Evolutionary conservation across 2,888 invertebrate species (phyloP).

Genomic region (Hoplodrina blanda): DNA sequence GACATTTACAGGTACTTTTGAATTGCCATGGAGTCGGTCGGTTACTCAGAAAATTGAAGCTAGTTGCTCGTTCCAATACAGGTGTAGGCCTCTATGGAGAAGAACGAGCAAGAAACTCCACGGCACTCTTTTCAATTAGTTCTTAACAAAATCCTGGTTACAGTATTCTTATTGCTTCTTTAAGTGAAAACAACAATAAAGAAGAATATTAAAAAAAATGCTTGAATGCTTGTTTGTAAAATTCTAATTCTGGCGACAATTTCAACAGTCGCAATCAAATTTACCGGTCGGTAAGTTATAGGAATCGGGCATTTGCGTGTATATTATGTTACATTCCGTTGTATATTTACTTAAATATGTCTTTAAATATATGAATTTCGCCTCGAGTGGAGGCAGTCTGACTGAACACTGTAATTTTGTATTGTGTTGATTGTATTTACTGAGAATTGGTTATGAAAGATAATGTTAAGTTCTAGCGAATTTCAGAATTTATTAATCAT

Average conservation of each 20-base stretch:
- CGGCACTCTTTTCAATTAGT: too few relatives aligned
- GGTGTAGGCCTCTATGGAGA: too few relatives aligned
- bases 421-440: constrained; percentile 55
- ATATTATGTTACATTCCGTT: constrained; percentile 27
- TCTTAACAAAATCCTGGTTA: too few relatives aligned
- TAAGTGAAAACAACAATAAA: too few relatives aligned
- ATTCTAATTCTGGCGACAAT: background rate
- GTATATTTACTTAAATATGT: constrained; percentile 39
- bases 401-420: constrained; percentile 51
- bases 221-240: too few relatives aligned
- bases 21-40: too few relatives aligned
- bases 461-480: constrained; percentile 28
- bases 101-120: too few relatives aligned
- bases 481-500: constrained; percentile 30
- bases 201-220: background rate
- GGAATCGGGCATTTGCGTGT: constrained; percentile 28
- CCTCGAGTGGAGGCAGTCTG: constrained; percentile 44
- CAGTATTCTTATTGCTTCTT: too few relatives aligned
- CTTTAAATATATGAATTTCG: constrained; percentile 15
- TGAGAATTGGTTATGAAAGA: constrained; percentile 50
- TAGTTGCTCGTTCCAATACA: too few relatives aligned
- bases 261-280: background rate
- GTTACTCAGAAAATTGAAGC: too few relatives aligned
- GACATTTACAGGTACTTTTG: too few relatives aligned
- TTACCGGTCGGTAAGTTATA: background rate